phyloP scores from a whole-genome alignment of 2,888 invertebrate species.

The Limenitis camilla region DNA sequence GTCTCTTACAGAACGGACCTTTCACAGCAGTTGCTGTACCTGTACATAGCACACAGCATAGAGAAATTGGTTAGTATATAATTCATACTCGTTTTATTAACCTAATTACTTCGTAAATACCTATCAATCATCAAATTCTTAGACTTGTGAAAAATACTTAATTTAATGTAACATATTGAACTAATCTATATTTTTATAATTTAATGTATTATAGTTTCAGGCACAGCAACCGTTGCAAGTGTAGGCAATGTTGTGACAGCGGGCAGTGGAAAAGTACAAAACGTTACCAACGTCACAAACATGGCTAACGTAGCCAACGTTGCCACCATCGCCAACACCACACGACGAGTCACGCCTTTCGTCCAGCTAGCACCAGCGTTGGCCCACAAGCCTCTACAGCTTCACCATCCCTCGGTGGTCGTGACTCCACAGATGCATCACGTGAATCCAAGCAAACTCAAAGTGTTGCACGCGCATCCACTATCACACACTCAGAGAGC shows the following conservation, averaged over 20 bases:
- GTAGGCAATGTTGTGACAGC: constrained; percentile 23
- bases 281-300: constrained; percentile 22
- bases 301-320: constrained; percentile 22
- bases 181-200: not conserved
- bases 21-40: constrained; percentile 49
- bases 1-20: constrained; percentile 61
- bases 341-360: constrained; percentile 38
- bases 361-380: constrained; percentile 41
- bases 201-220: constrained; percentile 6
- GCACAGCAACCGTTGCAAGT: constrained; percentile 28
- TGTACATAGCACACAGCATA: constrained; percentile 31
- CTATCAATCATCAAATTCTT: too few species aligned
- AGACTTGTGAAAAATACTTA: too few species aligned
- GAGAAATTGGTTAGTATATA: constrained; percentile 29
- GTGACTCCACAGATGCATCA: constrained; percentile 46
- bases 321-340: constrained; percentile 21
- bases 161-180: too few species aligned
- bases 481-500: constrained; percentile 50
- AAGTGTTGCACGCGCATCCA: constrained; percentile 57
- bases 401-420: constrained; percentile 34
- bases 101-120: too few species aligned
- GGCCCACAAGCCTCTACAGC: constrained; percentile 38
- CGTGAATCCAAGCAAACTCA: constrained; percentile 50
- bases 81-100: not conserved
- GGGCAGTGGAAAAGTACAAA: constrained; percentile 14